phyloP scores from a whole-genome alignment of 2,888 invertebrate genomes.

The Idaea straminata region DNA sequence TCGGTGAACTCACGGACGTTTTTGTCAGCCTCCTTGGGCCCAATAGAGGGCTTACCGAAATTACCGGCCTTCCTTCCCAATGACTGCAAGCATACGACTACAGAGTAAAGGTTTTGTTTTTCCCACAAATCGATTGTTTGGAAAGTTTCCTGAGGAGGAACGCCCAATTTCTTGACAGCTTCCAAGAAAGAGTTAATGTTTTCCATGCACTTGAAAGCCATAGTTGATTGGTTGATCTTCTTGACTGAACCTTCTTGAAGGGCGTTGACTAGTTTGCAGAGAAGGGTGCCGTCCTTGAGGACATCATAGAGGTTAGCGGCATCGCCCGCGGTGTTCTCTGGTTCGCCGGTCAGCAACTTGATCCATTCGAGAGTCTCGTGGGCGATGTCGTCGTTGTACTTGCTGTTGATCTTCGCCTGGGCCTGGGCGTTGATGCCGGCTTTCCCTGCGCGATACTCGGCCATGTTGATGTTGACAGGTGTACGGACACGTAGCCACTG shows the following conservation, averaged over 20 bases:
- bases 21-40: constrained; percentile 97
- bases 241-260: constrained; percentile 93
- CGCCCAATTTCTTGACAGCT: constrained; percentile 91
- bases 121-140: constrained; percentile 99
- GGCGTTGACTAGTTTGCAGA: constrained; percentile 93
- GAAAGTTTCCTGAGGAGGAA: constrained; percentile 96
- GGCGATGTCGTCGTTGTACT: constrained; percentile 97
- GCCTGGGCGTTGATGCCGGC: constrained; percentile 77
- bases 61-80: constrained; percentile 94
- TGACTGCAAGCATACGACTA: constrained; percentile 95
- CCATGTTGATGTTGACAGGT: constrained; percentile 68
- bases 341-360: constrained; percentile 89
- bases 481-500: constrained; percentile 70
- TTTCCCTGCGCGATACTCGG: constrained; percentile 71
- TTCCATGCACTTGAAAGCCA: constrained; percentile 99
- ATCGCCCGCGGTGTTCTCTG: constrained; percentile 90
- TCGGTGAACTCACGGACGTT: constrained; percentile 96
- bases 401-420: constrained; percentile 89
- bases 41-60: constrained; percentile 92
- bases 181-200: constrained; percentile 97
- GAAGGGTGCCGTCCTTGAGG: constrained; percentile 92
- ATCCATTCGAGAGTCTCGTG: constrained; percentile 97
- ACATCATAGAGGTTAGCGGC: constrained; percentile 94
- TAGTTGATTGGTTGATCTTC: constrained; percentile 93
- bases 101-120: constrained; percentile 97